phyloP scores from a whole-genome alignment of 2,113 vertebrate species.

The Gadus chalcogrammus region DNA sequence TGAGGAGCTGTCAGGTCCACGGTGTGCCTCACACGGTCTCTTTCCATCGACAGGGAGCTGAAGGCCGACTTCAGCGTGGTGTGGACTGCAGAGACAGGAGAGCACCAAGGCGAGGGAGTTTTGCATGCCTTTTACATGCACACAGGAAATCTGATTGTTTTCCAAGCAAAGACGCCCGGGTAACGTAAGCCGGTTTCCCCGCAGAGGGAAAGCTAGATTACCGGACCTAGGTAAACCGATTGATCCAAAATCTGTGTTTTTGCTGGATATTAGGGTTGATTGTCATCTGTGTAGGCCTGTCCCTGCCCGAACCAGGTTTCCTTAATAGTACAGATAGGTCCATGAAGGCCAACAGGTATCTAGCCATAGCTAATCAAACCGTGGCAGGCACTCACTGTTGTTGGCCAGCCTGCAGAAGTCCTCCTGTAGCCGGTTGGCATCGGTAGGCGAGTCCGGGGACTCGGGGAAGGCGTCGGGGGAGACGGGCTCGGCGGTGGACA shows the following conservation, averaged over 20 bases:
- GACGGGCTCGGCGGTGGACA: conserved; percentile 83
- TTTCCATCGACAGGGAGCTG: conserved; percentile 80
- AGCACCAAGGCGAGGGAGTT: conserved; percentile 16
- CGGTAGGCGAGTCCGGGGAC: conserved; percentile 83
- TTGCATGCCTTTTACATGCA: neutral
- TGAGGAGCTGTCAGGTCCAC: conserved; percentile 82
- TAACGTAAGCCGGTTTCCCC: no score
- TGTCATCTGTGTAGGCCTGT: no score
- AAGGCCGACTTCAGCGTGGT: conserved; percentile 86
- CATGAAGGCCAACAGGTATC: no score
- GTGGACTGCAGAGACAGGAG: conserved; percentile 69
- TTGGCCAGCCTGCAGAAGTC: conserved; percentile 90
- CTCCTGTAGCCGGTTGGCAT: conserved; percentile 89
- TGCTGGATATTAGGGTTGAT: no score
- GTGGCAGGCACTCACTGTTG: conserved; percentile 81
- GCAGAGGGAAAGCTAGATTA: no score
- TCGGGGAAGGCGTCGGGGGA: conserved; percentile 83
- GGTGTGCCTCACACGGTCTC: conserved; percentile 84
- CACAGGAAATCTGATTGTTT: neutral
- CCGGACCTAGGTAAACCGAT: no score
- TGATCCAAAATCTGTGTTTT: no score
- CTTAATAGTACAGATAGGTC: no score
- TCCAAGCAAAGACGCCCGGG: no score
- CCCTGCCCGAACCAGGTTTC: no score
- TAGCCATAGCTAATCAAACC: neutral